phyloP scores from a whole-genome alignment of 2,113 vertebrate species.

The Myxocyprinus asiaticus region DNA sequence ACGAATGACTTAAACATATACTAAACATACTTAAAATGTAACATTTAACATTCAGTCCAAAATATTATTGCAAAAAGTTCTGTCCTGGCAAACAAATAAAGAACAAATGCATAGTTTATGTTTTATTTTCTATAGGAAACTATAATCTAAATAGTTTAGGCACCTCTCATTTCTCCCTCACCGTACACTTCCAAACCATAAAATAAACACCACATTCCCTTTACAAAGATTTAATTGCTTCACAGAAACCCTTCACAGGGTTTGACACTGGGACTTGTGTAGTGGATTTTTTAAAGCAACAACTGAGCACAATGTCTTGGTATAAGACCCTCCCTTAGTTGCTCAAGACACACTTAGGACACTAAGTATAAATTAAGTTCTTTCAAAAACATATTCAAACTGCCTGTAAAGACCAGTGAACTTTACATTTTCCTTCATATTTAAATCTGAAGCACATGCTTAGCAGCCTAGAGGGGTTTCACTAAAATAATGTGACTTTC shows the following conservation, averaged over 20 bases:
- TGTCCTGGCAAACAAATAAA: conserved; percentile 53
- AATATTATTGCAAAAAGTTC: conserved; percentile 72
- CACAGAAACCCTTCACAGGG: background rate
- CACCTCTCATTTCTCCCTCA: conserved; percentile 21
- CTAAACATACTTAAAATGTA: conserved; percentile 20
- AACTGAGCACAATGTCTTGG: background rate
- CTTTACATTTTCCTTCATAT: background rate
- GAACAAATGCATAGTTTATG: conserved; percentile 72
- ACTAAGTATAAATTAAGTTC: background rate
- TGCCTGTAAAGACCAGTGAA: conserved; percentile 1
- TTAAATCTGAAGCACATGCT: conserved; percentile 16
- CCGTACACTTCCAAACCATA: background rate
- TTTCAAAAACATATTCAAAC: conserved; percentile 15
- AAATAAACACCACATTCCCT: background rate
- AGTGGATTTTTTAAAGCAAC: background rate
- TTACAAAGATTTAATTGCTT: background rate
- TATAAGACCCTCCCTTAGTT: background rate
- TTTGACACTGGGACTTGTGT: background rate
- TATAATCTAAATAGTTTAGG: conserved; percentile 19
- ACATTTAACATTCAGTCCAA: conserved; percentile 41
- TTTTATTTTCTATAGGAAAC: conserved; percentile 15
- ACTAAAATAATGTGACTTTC: conserved; percentile 18
- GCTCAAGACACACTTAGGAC: background rate
- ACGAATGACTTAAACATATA: background rate
- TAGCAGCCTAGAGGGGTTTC: conserved; percentile 2